Conservation (phyloP, 2,797 vertebrate genomes). For the Chaetophractus vellerosus region DNA sequence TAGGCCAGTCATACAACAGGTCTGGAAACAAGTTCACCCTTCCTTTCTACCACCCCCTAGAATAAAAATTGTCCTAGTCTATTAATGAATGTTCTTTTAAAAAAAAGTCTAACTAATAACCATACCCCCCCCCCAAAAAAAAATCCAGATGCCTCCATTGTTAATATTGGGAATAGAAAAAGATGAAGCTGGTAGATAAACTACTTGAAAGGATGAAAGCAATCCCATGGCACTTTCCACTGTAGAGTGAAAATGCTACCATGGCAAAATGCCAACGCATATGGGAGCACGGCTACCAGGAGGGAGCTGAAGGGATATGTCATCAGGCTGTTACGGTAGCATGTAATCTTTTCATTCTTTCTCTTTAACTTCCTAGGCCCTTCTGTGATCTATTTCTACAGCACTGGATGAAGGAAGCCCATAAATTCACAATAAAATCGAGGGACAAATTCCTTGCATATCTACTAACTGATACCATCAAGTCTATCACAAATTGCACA, state of each 20-base stretch:
- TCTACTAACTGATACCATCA: neutral
- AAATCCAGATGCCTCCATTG: neutral
- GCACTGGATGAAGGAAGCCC: neutral
- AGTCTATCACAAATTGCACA: neutral
- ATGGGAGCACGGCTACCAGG: neutral
- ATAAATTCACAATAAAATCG: neutral
- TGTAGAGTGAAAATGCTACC: neutral
- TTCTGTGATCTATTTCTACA: neutral
- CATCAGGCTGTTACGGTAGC: neutral
- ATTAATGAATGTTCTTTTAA: neutral
- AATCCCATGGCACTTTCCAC: neutral
- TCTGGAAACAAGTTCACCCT: neutral
- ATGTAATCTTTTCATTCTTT: constrained; percentile 25
- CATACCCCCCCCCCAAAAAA: neutral
- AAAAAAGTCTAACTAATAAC: neutral
- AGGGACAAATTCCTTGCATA: neutral
- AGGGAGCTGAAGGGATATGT: neutral
- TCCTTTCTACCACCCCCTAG: neutral
- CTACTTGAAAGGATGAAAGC: neutral
- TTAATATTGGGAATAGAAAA: neutral
- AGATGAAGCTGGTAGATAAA: neutral
- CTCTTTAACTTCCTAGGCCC: constrained; percentile 58
- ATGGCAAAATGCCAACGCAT: neutral
- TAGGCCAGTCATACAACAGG: neutral
- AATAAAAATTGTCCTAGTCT: neutral